Evolutionary conservation across 2,888 invertebrate species (phyloP), one percentile per base, ranked within the genome.

Genomic region (Orgyia antiqua): DNA sequence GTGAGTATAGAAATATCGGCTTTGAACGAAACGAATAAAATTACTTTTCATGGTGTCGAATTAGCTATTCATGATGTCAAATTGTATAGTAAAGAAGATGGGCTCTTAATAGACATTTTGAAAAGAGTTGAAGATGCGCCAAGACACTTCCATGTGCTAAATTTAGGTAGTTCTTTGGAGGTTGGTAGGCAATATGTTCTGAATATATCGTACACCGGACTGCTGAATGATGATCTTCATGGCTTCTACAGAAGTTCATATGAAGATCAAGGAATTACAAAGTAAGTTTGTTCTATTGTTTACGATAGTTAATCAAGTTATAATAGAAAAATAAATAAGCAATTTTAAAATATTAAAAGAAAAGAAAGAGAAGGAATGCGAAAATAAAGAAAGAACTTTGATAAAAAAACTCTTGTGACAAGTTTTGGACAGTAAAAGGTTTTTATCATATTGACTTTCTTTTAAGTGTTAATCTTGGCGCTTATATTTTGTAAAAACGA

Each of bases 211-310:
- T 96, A 91, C 59, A 79, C 87, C 3, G 96, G 95, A 1, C 80
- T 89, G 36, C 78, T 96, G 29, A 92, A 92, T 57, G 93, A 94
- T 60, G 88, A 91, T 45, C 77, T 95, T 18, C 90, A 92, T 54
- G 95, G 95, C 24, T 94, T 95, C 71, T 95, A 95, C 62, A 88
- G 94, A 50, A 94, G 94, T 73, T 93, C 93, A 0, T 95, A 95
- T 67, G 87, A 87, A 47, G 88, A 89, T 42, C 88, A 88, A 40
- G 91, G 91, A 48, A 80, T 90, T 33, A 92, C 89, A 51, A 91
- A 91, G 94, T 93, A 69, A 77, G 77, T 60, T 32, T 33, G 4
- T 18, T 4, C 13, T 18, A 3, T 13, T 20, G 20, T 6, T 20
- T 20, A 3, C 20, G n/a, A n/a, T 20, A 6, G 9, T 20, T 20